Percentiles rank a stretch among this genome's conserved stretches.
Conservation (phyloP, 1,140 invertebrate genomes). For the Lepeophtheirus salmonis region DNA sequence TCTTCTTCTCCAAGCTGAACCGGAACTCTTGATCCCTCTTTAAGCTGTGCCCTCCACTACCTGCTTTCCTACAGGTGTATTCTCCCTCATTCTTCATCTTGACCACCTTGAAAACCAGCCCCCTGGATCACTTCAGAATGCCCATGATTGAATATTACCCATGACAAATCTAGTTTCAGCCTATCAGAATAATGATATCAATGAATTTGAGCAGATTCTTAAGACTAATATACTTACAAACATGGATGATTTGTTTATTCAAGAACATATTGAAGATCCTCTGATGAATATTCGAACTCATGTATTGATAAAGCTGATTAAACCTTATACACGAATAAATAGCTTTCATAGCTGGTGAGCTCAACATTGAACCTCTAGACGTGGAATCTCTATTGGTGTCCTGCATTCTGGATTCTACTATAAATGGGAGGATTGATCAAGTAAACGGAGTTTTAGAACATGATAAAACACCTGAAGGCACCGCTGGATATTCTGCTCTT, state of each 20-base stretch:
- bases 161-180: constrained; percentile 98
- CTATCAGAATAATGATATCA: constrained; percentile 98
- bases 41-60: too few species aligned
- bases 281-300: constrained; percentile 88
- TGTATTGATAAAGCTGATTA: constrained; percentile 90
- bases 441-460: constrained; percentile 86
- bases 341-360: constrained; percentile 88
- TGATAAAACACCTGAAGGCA: constrained; percentile 54
- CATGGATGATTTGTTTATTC: constrained; percentile 98
- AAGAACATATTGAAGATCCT: constrained; percentile 95
- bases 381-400: constrained; percentile 95
- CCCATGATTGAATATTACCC: too few species aligned
- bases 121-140: too few species aligned
- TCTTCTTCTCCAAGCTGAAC: too few species aligned
- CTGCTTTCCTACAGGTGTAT: too few species aligned
- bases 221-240: constrained; percentile 87
- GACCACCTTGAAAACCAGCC: too few species aligned
- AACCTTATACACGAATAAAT: constrained; percentile 97
- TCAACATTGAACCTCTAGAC: constrained; percentile 88
- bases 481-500: constrained; percentile 69
- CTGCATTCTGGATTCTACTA: constrained; percentile 95
- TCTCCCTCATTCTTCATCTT: too few species aligned
- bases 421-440: constrained; percentile 88
- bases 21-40: too few species aligned
- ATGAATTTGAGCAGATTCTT: constrained; percentile 91